A percentile compares a stretch with the other conserved stretches of the same genome.
Conservation (phyloP, 2,113 vertebrate species). For the Rhea pennata region DNA sequence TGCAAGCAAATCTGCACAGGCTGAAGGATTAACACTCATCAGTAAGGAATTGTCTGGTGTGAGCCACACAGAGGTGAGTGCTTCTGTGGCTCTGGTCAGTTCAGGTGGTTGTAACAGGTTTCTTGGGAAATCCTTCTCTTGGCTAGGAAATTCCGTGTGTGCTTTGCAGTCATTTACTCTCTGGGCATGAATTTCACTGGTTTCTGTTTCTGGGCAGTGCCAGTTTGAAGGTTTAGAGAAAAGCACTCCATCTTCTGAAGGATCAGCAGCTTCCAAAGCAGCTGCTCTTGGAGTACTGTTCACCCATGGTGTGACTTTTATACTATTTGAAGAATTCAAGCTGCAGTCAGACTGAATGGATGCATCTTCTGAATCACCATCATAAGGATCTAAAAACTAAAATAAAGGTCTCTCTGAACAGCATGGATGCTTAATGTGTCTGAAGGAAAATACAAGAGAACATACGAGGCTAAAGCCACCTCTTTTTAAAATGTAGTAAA, state of each 20-base stretch:
- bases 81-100: not conserved
- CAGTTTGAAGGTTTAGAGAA: not conserved
- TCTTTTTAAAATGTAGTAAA: not conserved
- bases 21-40: not conserved
- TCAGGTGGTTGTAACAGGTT: not conserved
- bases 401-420: not conserved
- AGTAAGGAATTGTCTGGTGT: not conserved
- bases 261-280: not conserved
- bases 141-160: not conserved
- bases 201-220: not conserved
- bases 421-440: not conserved
- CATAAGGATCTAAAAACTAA: constrained; percentile 86
- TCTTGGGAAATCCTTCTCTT: not conserved
- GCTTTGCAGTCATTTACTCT: constrained; percentile 42
- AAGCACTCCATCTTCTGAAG: not conserved
- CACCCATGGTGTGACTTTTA: not conserved
- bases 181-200: constrained; percentile 63
- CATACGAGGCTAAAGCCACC: not conserved
- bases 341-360: not conserved
- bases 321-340: not conserved
- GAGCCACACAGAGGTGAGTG: not conserved
- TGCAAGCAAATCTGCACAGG: not conserved
- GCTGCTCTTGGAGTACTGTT: not conserved
- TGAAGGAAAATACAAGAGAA: not conserved
- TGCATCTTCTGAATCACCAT: constrained; percentile 84